Evolutionary conservation across 2,113 vertebrate genomes (phyloP).

Genomic region (Hemiscyllium ocellatum): DNA sequence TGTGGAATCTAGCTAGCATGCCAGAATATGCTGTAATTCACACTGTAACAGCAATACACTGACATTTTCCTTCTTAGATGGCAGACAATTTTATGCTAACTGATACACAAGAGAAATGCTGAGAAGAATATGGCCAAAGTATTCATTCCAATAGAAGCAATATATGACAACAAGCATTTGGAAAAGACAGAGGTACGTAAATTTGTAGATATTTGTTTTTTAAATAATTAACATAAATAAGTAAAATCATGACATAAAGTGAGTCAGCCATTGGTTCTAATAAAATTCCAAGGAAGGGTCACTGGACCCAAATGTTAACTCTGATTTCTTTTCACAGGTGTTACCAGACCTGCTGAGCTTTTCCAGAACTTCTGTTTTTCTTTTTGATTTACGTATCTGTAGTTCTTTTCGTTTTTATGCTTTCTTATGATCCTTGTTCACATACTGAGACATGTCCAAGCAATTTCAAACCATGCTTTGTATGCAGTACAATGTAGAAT

Average conservation of each 20-base stretch:
- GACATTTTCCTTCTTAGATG: neutral
- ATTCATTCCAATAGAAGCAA: neutral
- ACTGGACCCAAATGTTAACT: too few relatives aligned
- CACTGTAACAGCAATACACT: neutral
- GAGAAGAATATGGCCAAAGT: neutral
- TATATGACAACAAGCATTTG: neutral
- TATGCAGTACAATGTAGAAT: neutral
- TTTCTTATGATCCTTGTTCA: too few relatives aligned
- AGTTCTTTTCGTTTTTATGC: too few relatives aligned
- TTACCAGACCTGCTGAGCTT: too few relatives aligned
- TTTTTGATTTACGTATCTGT: too few relatives aligned
- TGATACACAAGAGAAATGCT: neutral
- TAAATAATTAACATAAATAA: neutral
- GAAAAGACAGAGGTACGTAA: neutral
- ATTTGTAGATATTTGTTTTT: neutral
- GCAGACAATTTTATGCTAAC: neutral
- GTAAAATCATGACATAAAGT: neutral
- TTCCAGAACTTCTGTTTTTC: too few relatives aligned
- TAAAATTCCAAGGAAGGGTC: too few relatives aligned
- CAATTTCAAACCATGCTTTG: neutral
- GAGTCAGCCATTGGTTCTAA: neutral
- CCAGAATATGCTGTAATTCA: neutral
- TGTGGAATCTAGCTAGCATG: neutral
- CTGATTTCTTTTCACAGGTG: too few relatives aligned
- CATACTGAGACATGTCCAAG: too few relatives aligned